Conservation (phyloP, 2,113 vertebrate genomes). For the Cinclus cinclus region DNA sequence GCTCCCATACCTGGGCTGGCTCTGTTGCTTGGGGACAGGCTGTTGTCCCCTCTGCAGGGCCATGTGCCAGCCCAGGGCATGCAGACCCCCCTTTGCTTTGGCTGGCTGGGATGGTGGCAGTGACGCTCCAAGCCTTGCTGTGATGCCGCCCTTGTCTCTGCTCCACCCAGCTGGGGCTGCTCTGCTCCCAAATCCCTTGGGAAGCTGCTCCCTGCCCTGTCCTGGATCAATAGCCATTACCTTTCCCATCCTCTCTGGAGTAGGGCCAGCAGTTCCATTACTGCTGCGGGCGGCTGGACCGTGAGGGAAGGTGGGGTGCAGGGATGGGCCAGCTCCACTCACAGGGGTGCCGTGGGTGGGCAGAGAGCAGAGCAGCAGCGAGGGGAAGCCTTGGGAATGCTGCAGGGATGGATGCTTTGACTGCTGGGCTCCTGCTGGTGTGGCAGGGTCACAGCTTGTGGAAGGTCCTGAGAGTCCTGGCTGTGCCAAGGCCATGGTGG, state of each 20-base stretch:
- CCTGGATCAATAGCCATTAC: conserved; percentile 56
- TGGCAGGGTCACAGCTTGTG: neutral
- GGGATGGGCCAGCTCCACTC: neutral
- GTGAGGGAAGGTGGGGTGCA: neutral
- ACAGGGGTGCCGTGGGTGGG: rapidly evolving
- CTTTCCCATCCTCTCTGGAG: conserved; percentile 34
- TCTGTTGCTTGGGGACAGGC: neutral
- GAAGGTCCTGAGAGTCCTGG: neutral
- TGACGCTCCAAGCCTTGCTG: neutral
- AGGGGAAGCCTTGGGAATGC: neutral
- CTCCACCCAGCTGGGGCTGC: neutral
- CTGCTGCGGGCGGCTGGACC: neutral
- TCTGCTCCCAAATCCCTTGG: neutral
- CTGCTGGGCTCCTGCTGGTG: neutral
- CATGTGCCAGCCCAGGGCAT: rapidly evolving
- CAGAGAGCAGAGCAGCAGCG: neutral
- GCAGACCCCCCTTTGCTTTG: neutral
- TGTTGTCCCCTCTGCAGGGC: neutral
- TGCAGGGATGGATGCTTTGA: neutral
- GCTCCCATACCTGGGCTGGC: neutral
- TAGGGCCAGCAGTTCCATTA: conserved; percentile 54
- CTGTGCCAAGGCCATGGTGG: rapidly evolving
- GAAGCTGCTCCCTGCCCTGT: neutral
- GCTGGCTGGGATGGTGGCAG: rapidly evolving
- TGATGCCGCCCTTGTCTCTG: neutral